Base-by-base conservation (phyloP, 2,797 vertebrate genomes). In the Pseudopleuronectes americanus region DNA sequence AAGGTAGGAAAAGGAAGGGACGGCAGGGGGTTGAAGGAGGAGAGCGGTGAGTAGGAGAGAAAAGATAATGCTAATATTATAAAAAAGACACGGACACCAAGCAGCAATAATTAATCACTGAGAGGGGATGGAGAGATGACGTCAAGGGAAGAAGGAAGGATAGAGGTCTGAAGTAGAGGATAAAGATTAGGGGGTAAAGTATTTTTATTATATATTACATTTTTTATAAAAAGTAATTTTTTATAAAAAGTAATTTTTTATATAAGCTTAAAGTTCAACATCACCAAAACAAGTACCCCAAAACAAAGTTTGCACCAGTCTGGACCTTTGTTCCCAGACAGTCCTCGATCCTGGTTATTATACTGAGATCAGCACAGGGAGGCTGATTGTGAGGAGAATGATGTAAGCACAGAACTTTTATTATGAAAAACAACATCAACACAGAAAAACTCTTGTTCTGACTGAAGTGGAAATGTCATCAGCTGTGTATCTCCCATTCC, bases 61-160 rank as follows among this genome's bases (percentile, higher is more conserved):
- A 62, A 71, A 17, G 59, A 81, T 72, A 76, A 87, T 74, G 74
- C 59, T 80, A 76, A 83, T 83, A 79, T 81, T 76, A 77, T 64
- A 68, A 58, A 79, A 77, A 76, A 67, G 54, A 70, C 57, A 80
- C 24, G 36, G 76, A 87, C 65, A 79, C 76, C 3, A 13, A 62
- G 68, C 54, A 54, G 73, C 47, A 71, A 68, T 80, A 69, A 87
- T 89, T 83, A 78, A 87, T 88, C 70, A 80, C 56, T 0, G 8
- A 12, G 43, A 69, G 53, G 53, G 55, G 56, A 80, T 55, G 72
- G 54, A 68, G 71, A 71, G 76, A 86, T 59, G 70, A 71, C 23
- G 49, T 57, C 1, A 6, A 14, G 36, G 17, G 57, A 26, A 31
- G 53, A 60, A 47, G 36, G 26, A 38, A 33, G 23, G 54, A n/a